Evolutionary conservation across 2,113 vertebrate species (phyloP), one percentile per base, ranked within the genome.

Genomic region (Dicrurus megarhynchus): DNA sequence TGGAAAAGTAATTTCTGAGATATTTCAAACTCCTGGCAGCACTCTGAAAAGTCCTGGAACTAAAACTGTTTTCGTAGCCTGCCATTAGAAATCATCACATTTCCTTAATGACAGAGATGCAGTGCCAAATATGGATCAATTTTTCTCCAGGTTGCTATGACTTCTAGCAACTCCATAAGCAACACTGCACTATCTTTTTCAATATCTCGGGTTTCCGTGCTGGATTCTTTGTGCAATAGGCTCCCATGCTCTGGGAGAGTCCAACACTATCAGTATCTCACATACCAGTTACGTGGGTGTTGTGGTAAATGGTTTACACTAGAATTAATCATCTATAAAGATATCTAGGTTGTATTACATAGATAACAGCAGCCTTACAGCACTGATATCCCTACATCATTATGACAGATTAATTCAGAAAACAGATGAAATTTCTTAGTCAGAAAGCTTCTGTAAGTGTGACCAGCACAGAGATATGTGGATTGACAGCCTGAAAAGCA

Each of bases 1-100:
- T 87, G 46, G 65, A 93, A 96, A 93, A 78, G n/a, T 63, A 28
- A 80, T 92, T 96, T 78, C 60, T 75, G 56, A 88, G 83, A 52
- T 56, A 90, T 75, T 90, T 84, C 64, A 77, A 22, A 80, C 35
- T 84, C 47, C 61, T 92, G 49, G 24, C 39, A 94, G 4, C 44
- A 37, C 20, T 86, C 79, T 78, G 68, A 83, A 81, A 90, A 84
- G 56, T 60, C 64, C 42, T 77, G 76, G 61, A 88, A 67, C 79
- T 69, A 75, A 90, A 95, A 68, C 52, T 41, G 28, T 84, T 93
- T 86, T 91, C 41, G 22, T 33, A 78, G 68, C 20, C 23, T 90
- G 33, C 68, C 53, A 73, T 93, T 89, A 81, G 82, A 78, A 93
- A 81, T 78, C 81, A 53, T 46, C 41, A 79, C 50, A 27, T 87